A percentile compares a stretch with the other conserved stretches of the same genome.
phyloP scores from a whole-genome alignment of 2,888 invertebrate genomes.

The Mermis nigrescens region DNA sequence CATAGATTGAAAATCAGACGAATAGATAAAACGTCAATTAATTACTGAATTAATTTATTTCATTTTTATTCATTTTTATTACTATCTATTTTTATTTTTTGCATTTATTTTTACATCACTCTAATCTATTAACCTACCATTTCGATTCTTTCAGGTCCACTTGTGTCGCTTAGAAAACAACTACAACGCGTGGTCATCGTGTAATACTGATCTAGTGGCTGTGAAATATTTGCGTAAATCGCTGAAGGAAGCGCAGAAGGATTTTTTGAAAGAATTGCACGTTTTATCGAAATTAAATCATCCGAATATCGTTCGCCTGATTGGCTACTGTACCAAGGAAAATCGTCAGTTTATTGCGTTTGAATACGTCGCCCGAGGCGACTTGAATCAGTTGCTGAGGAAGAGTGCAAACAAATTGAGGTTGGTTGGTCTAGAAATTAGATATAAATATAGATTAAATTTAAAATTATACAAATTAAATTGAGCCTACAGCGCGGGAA shows the following conservation, averaged over 20 bases:
- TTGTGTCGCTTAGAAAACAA: neutral
- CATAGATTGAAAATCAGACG: no score
- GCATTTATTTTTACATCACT: no score
- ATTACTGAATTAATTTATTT: no score
- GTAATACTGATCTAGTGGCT: no score
- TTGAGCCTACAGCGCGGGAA: no score
- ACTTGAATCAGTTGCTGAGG: constrained; percentile 53
- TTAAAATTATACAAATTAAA: no score
- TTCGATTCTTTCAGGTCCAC: constrained; percentile 1
- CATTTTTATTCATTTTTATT: no score
- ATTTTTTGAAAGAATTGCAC: constrained; percentile 64
- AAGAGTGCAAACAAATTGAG: constrained; percentile 52
- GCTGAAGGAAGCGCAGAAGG: constrained; percentile 55
- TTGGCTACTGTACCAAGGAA: constrained; percentile 58
- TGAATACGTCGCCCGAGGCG: constrained; percentile 68
- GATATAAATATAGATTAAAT: no score
- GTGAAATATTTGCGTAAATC: constrained; percentile 63
- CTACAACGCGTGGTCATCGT: no score
- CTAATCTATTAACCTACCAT: no score
- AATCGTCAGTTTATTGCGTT: constrained; percentile 72
- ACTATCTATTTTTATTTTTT: no score
- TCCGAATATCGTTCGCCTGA: constrained; percentile 58
- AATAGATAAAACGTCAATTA: no score
- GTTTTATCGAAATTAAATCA: constrained; percentile 64
- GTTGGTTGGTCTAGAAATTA: constrained; percentile 37